These are phyloP conservation scores for Chrysolina haemoptera DNA, from an alignment of 2,888 invertebrate genomes.

Conservation along the genomic window DNA sequence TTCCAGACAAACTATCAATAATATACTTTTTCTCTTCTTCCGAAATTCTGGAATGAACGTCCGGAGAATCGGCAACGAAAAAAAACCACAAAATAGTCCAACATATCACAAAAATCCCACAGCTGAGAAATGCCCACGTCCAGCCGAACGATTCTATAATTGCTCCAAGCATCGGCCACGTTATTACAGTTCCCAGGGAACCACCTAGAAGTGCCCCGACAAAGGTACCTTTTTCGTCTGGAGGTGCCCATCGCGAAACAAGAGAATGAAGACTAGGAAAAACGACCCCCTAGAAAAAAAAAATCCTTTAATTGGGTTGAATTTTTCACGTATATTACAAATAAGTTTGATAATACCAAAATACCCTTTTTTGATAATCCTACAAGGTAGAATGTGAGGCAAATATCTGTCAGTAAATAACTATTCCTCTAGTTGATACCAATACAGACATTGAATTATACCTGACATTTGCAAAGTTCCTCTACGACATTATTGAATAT, in stretches of 20 bases:
- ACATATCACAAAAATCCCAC: constrained; percentile 60
- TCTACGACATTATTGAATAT: too few species aligned
- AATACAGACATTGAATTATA: too few species aligned
- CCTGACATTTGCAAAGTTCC: too few species aligned
- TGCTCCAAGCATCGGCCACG: constrained; percentile 66
- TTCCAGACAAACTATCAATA: constrained; percentile 68
- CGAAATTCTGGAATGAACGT: constrained; percentile 72
- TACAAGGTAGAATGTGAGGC: too few species aligned
- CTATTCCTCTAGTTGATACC: too few species aligned
- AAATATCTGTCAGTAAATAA: too few species aligned
- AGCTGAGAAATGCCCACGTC: constrained; percentile 65
- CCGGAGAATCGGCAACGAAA: constrained; percentile 72
- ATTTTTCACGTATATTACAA: too few species aligned
- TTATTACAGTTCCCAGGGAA: constrained; percentile 70
- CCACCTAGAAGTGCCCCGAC: constrained; percentile 71
- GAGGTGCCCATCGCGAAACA: constrained; percentile 70
- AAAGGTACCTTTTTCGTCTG: constrained; percentile 71
- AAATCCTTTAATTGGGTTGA: not conserved
- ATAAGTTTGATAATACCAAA: too few species aligned
- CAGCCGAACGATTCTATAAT: constrained; percentile 67
- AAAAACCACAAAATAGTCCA: constrained; percentile 70
- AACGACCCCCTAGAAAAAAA: constrained; percentile 65
- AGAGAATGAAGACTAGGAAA: constrained; percentile 66
- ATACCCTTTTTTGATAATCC: too few species aligned
- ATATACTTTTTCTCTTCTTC: constrained; percentile 71